phyloP scores from a whole-genome alignment of 1,140 invertebrate genomes.

The Bradysia coprophila region DNA sequence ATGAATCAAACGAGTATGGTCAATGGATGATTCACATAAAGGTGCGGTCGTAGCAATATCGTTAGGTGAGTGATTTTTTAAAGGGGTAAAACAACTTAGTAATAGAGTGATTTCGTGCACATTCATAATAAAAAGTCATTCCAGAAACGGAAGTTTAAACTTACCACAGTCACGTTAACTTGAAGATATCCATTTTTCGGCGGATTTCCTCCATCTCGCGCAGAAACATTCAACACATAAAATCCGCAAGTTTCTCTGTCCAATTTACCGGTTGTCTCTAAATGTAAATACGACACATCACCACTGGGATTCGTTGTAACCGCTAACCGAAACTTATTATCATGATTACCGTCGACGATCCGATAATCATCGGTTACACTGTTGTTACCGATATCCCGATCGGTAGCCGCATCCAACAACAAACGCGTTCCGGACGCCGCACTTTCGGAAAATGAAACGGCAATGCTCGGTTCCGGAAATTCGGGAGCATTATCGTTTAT shows the following conservation, averaged over 20 bases:
- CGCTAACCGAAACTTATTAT: conserved; percentile 69
- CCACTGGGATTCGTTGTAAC: conserved; percentile 76
- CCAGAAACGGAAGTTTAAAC: too few species aligned
- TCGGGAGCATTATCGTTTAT: conserved; percentile 79
- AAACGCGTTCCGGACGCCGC: conserved; percentile 70
- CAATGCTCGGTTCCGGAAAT: conserved; percentile 74
- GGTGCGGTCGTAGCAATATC: too few species aligned
- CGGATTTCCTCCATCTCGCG: conserved; percentile 65
- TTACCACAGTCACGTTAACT: conserved; percentile 77
- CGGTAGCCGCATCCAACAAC: conserved; percentile 70
- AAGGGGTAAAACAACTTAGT: too few species aligned
- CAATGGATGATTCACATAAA: too few species aligned
- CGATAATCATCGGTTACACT: conserved; percentile 71
- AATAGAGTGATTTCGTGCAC: too few species aligned
- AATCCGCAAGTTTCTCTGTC: conserved; percentile 70
- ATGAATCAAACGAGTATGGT: too few species aligned
- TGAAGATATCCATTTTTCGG: conserved; percentile 63
- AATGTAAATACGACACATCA: conserved; percentile 71
- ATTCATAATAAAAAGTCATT: too few species aligned
- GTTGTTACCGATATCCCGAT: conserved; percentile 70
- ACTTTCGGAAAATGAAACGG: conserved; percentile 77
- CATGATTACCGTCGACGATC: conserved; percentile 72
- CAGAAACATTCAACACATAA: conserved; percentile 78
- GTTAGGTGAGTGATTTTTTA: too few species aligned
- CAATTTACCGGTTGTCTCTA: conserved; percentile 76